These are phyloP conservation scores for Listronotus bonariensis DNA, from an alignment of 1,140 invertebrate species.

Conservation along the genomic window DNA sequence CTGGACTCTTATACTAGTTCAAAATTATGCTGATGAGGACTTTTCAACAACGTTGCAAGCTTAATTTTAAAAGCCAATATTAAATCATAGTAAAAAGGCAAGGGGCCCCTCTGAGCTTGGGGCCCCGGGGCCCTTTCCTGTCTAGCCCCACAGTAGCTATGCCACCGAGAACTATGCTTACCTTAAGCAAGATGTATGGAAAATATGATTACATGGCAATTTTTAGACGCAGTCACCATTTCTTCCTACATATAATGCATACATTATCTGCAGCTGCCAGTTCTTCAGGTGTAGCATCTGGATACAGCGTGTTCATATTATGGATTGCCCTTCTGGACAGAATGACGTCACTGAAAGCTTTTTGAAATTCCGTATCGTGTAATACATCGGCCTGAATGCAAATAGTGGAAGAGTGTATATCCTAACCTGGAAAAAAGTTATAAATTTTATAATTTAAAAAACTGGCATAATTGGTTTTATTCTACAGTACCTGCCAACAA, in stretches of 20 bases:
- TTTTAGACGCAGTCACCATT: conserved; percentile 92
- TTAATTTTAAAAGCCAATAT: too few species aligned
- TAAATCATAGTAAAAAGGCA: too few species aligned
- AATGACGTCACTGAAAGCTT: conserved; percentile 97
- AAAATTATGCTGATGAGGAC: too few species aligned
- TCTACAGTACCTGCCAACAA: too few species aligned
- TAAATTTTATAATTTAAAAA: too few species aligned
- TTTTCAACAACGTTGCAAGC: too few species aligned
- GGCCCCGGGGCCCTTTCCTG: not conserved
- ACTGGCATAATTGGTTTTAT: too few species aligned
- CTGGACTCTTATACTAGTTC: too few species aligned
- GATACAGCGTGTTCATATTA: conserved; percentile 98
- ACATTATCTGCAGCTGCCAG: conserved; percentile 94
- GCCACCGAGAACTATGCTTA: conserved; percentile 11
- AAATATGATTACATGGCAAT: conserved; percentile 98
- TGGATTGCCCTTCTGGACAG: conserved; percentile 94
- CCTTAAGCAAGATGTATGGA: conserved; percentile 96
- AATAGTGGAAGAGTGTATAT: conserved; percentile 98
- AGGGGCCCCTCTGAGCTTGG: too few species aligned
- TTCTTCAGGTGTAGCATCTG: conserved; percentile 94
- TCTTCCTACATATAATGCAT: conserved; percentile 99
- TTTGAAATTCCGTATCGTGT: conserved; percentile 96
- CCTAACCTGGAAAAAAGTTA: conserved; percentile 23
- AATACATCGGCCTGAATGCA: conserved; percentile 98
- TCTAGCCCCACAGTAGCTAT: too few species aligned